Evolutionary conservation across 1,140 invertebrate genomes (phyloP).

Genomic region (Pseudachorutes palmiensis): DNA sequence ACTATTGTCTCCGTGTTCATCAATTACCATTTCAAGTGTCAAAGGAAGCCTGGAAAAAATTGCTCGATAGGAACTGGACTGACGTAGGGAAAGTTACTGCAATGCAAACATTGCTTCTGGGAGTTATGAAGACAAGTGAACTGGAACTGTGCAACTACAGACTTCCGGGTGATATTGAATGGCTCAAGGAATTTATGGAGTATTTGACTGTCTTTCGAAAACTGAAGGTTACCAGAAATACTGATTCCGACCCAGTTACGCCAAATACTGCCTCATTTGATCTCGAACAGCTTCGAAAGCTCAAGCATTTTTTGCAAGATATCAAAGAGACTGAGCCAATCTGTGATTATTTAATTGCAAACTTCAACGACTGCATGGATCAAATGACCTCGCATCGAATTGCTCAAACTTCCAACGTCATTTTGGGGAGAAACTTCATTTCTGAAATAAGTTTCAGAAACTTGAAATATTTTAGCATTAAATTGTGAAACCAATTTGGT

Average conservation of each 20-base stretch:
- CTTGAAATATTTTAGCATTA: background rate
- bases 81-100: background rate
- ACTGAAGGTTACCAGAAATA: too few relatives aligned
- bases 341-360: background rate
- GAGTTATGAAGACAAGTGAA: background rate
- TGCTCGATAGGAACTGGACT: background rate
- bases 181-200: background rate
- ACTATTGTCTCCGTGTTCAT: too few relatives aligned
- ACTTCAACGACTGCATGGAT: background rate
- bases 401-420: background rate
- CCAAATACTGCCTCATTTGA: too few relatives aligned
- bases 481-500: background rate
- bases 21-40: conserved; percentile 6
- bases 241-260: too few relatives aligned
- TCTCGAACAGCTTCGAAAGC: background rate
- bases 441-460: background rate
- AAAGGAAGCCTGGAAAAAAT: background rate
- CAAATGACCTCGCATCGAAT: conserved; percentile 6
- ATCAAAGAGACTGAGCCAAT: background rate
- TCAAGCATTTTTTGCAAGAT: background rate
- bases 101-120: background rate
- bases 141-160: background rate
- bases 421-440: background rate
- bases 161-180: background rate
- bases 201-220: too few relatives aligned